Evolutionary conservation across 23 tunicate genomes (phyloP), one percentile per base, ranked within the genome.

Genomic region (Halocynthia roretzi): DNA sequence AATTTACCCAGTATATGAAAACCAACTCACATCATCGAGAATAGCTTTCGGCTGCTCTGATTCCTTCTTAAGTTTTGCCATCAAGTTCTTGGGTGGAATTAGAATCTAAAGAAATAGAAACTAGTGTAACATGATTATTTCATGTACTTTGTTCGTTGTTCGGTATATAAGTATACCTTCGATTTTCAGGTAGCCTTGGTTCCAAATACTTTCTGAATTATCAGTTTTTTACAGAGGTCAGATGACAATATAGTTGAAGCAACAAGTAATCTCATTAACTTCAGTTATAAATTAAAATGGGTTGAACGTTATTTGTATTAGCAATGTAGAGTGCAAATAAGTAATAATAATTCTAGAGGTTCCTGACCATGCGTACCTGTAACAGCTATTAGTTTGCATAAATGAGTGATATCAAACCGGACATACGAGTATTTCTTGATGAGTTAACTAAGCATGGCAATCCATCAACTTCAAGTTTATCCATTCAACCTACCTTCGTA

Each of bases 31-130:
- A 51, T 93, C 98, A 63, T 93, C 94, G 9, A 93, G 76, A 53
- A 87, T 93, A 6, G 68, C 44, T 74, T 93, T 87, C 44, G 86
- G 94, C 50, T 87, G 85, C 50, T 81, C 73, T 15, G 71, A 52
- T 76, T 93, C 98, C 7, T 71, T 81, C 51, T 81, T 87, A 56
- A 93, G 72, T 71, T 84, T 93, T 64, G 76, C 88, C 62, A 83
- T 56, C 48, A 80, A 52, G 71, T 72, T 87, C 75, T 93, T 93
- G 17, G 89, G 94, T 14, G 94, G 94, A 62, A 93, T 87, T 7
- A 93, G 74, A 54, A 90, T 85, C 86, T 31, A 31, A 31, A 31
- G 44, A 31, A 31, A 31, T 31, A 31, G 44, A 31, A 31, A 31
- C 44, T 31, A 31, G 2, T 31, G 4, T 31, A 31, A 31, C 44